Base-by-base conservation (phyloP, 2,797 vertebrate genomes). In the Xenentodon cancila region DNA sequence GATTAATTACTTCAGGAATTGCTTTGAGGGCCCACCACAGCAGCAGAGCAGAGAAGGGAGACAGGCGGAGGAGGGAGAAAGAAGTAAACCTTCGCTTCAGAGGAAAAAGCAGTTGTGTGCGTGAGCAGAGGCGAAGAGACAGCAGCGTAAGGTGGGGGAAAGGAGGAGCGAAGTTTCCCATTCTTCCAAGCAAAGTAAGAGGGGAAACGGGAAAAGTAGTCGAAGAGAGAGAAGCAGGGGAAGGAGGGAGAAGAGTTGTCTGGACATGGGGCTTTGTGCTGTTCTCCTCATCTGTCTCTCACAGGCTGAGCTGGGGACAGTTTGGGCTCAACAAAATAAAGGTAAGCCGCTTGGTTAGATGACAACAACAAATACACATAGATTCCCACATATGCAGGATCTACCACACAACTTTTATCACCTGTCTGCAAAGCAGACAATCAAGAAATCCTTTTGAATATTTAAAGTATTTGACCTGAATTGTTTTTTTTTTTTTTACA, bases 271-370 rank as follows among this genome's bases (percentile, higher is more conserved):
- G 86, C 82, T 94, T 59, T 93, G 84, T 76, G 85, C 89, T 54
- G 77, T 94, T 80, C 87, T 94, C 85, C 84, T 94, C 71, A 89
- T 94, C 87, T 93, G 89, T 85, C 91, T 94, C 66, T 92, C 90
- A 80, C 93, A 92, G 89, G 91, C 90, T 75, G 92, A 93, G 82
- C 77, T 93, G 75, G 88, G 88, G 54, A 92, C 85, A 77, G 86
- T 90, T 66, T 92, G 90, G 91, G 88, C 89, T 78, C 88, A 81
- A 19, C 83, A 84, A 67, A 80, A 73, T 27, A 79, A 87, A 93
- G 94, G 94, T 94, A 93, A 92, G 91, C 4, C 27, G 9, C 9
- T 51, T 47, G 12, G 30, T 59, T 67, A 27, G 12, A 25, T 32
- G 6, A 22, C 43, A 53, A 34, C 32, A 67, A 16, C 25, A 46